Evolutionary conservation across 2,888 invertebrate species (phyloP).

Genomic region (Byasa hedistus): DNA sequence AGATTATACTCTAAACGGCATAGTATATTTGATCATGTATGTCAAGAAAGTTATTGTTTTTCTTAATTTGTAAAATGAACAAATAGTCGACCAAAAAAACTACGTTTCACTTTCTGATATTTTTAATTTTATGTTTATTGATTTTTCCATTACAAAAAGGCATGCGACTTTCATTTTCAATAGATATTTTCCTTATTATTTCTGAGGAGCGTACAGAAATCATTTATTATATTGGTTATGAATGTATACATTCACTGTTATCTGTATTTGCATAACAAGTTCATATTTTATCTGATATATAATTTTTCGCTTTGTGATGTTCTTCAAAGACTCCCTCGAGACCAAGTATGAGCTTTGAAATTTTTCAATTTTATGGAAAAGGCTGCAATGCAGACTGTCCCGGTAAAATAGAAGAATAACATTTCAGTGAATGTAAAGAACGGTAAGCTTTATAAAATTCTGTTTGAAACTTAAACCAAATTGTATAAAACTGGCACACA

Average conservation of each 20-base stretch:
- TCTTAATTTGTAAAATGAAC: too few relatives aligned
- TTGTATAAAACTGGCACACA: slow-evolving; percentile 3
- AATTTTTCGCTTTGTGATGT: neutral
- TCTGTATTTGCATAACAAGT: neutral
- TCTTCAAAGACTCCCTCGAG: slow-evolving; percentile 33
- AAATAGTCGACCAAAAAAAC: too few relatives aligned
- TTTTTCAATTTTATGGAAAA: slow-evolving; percentile 44
- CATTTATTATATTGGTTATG: neutral
- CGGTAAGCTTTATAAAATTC: slow-evolving; percentile 18
- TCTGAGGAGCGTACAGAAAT: too few relatives aligned
- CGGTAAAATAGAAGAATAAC: slow-evolving; percentile 42
- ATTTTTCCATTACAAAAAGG: too few relatives aligned
- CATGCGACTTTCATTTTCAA: too few relatives aligned
- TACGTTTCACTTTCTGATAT: too few relatives aligned
- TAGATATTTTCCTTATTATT: too few relatives aligned
- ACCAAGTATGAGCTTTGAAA: slow-evolving; percentile 38
- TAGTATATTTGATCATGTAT: too few relatives aligned
- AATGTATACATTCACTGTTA: neutral
- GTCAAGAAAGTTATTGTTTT: too few relatives aligned
- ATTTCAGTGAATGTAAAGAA: slow-evolving; percentile 45
- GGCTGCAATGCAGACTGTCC: slow-evolving; percentile 54
- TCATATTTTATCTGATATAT: neutral
- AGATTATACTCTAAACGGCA: too few relatives aligned
- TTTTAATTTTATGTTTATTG: too few relatives aligned
- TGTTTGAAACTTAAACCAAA: slow-evolving; percentile 31